Conservation (phyloP, 2,113 vertebrate species). For the Cercocebus atys region DNA sequence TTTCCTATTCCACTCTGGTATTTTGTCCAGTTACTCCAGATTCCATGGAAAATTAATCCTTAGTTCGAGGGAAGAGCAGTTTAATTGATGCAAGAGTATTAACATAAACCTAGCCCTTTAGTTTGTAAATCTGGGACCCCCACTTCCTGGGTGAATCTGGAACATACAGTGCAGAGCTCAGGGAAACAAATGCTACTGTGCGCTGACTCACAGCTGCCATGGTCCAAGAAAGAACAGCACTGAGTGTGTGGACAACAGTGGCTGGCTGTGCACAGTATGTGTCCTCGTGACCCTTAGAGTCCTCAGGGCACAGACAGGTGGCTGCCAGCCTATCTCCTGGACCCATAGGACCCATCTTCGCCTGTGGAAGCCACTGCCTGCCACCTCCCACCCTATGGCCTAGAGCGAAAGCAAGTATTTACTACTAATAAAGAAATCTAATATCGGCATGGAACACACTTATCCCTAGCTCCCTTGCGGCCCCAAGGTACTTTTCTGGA, state of each 20-base stretch:
- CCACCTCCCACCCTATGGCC: neutral
- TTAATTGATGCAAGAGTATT: neutral
- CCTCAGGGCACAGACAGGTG: neutral
- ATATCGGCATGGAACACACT: fast-evolving
- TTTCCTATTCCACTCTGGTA: neutral
- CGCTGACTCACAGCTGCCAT: neutral
- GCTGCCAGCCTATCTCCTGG: too few relatives aligned
- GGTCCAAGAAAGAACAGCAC: neutral
- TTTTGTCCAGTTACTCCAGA: constrained; percentile 26
- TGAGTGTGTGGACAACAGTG: neutral
- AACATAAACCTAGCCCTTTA: constrained; percentile 12
- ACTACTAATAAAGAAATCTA: neutral
- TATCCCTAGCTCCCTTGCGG: neutral
- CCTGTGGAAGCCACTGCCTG: neutral
- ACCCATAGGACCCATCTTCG: neutral
- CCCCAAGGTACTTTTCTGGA: neutral
- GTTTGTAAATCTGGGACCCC: neutral
- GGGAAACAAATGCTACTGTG: fast-evolving
- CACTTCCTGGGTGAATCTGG: neutral
- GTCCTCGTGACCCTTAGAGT: neutral
- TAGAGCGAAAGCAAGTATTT: neutral
- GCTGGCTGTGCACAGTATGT: neutral
- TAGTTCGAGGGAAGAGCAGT: neutral
- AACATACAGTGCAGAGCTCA: neutral
- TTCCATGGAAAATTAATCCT: constrained; percentile 2